phyloP scores from a whole-genome alignment of 2,113 vertebrate genomes.

The Odontesthes bonariensis region DNA sequence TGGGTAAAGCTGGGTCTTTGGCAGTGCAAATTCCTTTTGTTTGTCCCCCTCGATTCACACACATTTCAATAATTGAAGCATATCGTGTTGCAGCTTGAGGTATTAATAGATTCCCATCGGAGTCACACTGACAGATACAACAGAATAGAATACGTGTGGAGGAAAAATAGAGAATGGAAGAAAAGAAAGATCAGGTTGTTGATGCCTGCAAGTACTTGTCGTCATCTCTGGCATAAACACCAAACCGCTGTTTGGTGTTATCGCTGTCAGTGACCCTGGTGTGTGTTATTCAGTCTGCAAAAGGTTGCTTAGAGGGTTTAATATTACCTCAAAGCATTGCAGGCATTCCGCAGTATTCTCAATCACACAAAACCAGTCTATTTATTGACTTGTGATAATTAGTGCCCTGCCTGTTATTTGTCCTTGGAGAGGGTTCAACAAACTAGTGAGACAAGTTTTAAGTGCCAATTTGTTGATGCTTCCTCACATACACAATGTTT shows the following conservation, averaged over 20 bases:
- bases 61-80: conserved; percentile 21
- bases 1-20: conserved; percentile 13
- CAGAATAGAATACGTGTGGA: background rate
- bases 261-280: conserved; percentile 13
- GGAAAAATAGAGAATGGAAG: background rate
- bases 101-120: conserved; percentile 12
- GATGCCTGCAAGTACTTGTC: conserved; percentile 17
- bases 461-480: background rate
- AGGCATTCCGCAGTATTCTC: conserved; percentile 44
- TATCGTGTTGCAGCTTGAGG: conserved; percentile 5
- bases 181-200: conserved; percentile 13
- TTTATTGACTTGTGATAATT: conserved; percentile 65
- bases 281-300: conserved; percentile 12
- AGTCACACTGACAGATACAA: conserved; percentile 14
- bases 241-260: conserved; percentile 14
- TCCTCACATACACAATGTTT: background rate
- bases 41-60: conserved; percentile 7
- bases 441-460: background rate
- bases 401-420: conserved; percentile 23
- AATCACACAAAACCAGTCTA: conserved; percentile 35
- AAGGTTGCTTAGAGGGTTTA: conserved; percentile 42
- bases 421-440: conserved; percentile 18
- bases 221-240: conserved; percentile 36
- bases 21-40: background rate
- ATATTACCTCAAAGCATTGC: conserved; percentile 54